Base-by-base conservation (phyloP, 2,888 invertebrate species). In the Galerucella pusilla region DNA sequence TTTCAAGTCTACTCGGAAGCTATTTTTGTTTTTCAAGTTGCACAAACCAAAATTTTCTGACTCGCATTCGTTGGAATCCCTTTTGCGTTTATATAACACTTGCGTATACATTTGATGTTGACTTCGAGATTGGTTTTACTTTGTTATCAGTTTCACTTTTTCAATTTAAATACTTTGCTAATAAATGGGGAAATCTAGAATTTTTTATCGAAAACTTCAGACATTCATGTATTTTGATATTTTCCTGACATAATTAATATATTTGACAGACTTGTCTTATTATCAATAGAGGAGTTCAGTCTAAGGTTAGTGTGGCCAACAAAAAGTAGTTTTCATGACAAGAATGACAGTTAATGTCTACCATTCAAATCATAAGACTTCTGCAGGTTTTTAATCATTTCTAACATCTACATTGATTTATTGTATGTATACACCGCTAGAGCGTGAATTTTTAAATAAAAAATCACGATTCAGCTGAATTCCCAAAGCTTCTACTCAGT, bases 41-140 rank as follows among this genome's bases (percentile, higher is more conserved):
- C 16, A 35, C 6, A 61, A 61, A 35, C 61, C 61, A n/a, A 61
- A 61, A 14, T 61, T 28, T 35, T 61, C 35, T 12, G 61, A 61
- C 5, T 61, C 61, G n/a, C 61, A 61, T 35, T 61, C 61, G 35
- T 12, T 35, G 35, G 35, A 35, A 35, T 28, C 28, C 12, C 10
- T 61, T 61, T 35, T 28, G 6, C 61, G 12, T 28, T 35, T 61
- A 16, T 35, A 61, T 28, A 61, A 35, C 14, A 61, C 35, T 61
- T 61, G 28, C 4, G 61, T 61, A 16, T 61, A 35, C n/a, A 35
- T 35, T 61, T 61, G 28, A 35, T 61, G 14, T 28, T 5, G 28
- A 10, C 28, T 57, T 35, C 35, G 35, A 2, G 61, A 28, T 35
- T 12, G 60, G n/a, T 61, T 35, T 61, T 14, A 28, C 61, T n/a